These are phyloP conservation scores for Egretta garzetta DNA, from an alignment of 2,113 vertebrate species.

Conservation along the genomic window DNA sequence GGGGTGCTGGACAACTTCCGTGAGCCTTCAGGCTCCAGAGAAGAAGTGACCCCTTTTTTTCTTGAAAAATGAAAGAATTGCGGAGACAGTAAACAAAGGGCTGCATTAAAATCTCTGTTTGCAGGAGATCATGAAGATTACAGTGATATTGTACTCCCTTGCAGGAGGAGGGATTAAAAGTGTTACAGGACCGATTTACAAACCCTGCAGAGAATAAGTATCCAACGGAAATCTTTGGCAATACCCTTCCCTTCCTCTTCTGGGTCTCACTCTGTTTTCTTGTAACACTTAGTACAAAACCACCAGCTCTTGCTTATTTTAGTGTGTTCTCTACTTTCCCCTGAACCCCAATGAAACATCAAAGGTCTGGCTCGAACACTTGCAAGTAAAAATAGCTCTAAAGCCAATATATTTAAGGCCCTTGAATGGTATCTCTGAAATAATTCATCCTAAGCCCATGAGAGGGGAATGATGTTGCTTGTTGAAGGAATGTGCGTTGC, in stretches of 20 bases:
- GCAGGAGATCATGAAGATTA: background rate
- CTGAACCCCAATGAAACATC: conserved; percentile 15
- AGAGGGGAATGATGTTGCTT: background rate
- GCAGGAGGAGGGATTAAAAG: conserved; percentile 4
- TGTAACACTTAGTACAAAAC: conserved; percentile 11
- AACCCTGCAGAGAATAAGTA: background rate
- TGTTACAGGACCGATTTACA: background rate
- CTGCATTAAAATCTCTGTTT: conserved; percentile 32
- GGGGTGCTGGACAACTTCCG: background rate
- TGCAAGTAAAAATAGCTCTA: conserved; percentile 36
- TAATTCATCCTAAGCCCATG: background rate
- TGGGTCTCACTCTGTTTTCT: conserved; percentile 21
- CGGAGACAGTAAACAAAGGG: conserved; percentile 38
- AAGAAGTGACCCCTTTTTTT: background rate
- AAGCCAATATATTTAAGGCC: conserved; percentile 28
- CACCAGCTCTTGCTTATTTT: conserved; percentile 21
- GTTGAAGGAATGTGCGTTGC: background rate
- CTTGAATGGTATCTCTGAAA: conserved; percentile 16
- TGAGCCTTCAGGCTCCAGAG: background rate
- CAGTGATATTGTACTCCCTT: background rate
- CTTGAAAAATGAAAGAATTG: background rate
- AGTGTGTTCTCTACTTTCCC: background rate
- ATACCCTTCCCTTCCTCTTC: conserved; percentile 3
- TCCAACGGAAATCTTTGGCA: conserved; percentile 30
- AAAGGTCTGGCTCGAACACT: conserved; percentile 19